Percentiles rank a stretch among this genome's conserved stretches.
These are phyloP conservation scores for Cyanistes caeruleus DNA, from an alignment of 2,113 vertebrate species.

Conservation along the genomic window DNA sequence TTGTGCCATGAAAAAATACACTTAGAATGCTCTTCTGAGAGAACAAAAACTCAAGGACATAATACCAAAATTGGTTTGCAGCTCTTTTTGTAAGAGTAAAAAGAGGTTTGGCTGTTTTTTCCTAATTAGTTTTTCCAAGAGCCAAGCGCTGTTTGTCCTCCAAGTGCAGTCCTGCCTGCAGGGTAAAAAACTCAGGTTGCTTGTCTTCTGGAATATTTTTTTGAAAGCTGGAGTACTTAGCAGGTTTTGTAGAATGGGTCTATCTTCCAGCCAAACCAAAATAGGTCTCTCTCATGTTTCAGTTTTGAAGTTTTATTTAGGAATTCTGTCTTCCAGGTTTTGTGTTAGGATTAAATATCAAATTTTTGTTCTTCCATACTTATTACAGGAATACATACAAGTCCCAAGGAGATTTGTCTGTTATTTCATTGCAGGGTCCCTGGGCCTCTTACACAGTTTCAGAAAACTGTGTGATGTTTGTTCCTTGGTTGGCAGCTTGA, in stretches of 20 bases:
- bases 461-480: not conserved
- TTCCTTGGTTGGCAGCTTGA: not conserved
- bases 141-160: not conserved
- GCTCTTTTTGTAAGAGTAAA: not conserved
- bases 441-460: not conserved
- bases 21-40: not conserved
- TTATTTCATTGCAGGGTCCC: not conserved
- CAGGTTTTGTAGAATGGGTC: not conserved
- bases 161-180: not conserved
- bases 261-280: not conserved
- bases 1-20: not conserved
- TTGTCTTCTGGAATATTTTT: not conserved
- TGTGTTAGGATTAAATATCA: not conserved
- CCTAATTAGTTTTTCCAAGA: not conserved
- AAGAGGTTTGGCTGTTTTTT: not conserved
- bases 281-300: not conserved
- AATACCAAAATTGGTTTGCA: not conserved
- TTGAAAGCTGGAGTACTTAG: not conserved
- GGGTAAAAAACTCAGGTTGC: not conserved
- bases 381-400: not conserved
- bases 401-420: not conserved
- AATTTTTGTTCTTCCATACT: not conserved
- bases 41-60: not conserved
- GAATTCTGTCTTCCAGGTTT: not conserved
- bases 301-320: not conserved